Evolutionary conservation across 1,140 invertebrate species (phyloP), one percentile per base, ranked within the genome.

Genomic region (Lepidurus couesii): DNA sequence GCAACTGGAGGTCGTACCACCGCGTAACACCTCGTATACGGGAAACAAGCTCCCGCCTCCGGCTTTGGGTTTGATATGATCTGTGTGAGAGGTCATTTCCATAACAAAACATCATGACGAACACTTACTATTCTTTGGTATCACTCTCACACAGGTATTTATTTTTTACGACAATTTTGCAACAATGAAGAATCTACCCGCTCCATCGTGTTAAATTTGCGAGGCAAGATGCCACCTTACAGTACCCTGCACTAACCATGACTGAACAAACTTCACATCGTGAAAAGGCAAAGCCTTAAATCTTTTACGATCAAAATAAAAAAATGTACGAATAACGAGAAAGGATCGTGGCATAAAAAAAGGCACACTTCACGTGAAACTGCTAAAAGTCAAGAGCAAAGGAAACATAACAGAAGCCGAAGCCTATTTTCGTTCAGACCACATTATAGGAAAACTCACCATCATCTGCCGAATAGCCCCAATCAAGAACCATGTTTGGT

Each of bases 1-100:
- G 21, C 53, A 65, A 65, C 16, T 65, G 13, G 53, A 65, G 53
- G 53, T 65, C 53, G 53, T 65, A 16, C 53, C 53, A 65, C 53
- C 21, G 8, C 21, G 53, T 65, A 65, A 21, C 53, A 65, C 53
- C 53, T n/a, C 45, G 45, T 16, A 16, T 16, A 11, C 16, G 53
- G 53, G 21, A 65, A 65, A 13, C 21, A 65, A 13, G 53, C 53
- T 65, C 53, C n/a, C 53, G 53, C 53, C 53, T 65, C 16, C 53
- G 21, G 45, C 16, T 21, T 65, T 65, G 16, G 3, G 16, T 16
- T 47, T 11, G 45, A 47, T 16, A 47, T 47, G 45, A 47, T 16
- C 10, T 47, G 45, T 47, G 10, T 47, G 53, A 65, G 21, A 16
- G 3, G 13, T 65, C 2, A 16, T 65, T 65, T 16, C 16, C 53